These are phyloP conservation scores for zebrafish (Danio rerio) DNA, from an alignment of 2,113 vertebrate genomes.

Conservation along the genomic window GRCz12tu NC_133198.1:36638501-36639000, in stretches of 20 bases:
- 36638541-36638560: neutral
- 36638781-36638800: neutral
- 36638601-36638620: neutral
- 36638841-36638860: no score
- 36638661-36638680: constrained; percentile 55
- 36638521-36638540: neutral
- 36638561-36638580: neutral
- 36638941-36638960: no score
- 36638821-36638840: no score
- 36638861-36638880: no score
- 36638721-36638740: neutral
- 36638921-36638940: no score
- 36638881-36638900: no score
- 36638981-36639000: no score
- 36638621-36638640: neutral
- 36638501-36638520: constrained; percentile 48
- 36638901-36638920: no score
- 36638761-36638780: neutral
- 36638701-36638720: constrained; percentile 57
- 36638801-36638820: no score
- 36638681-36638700: constrained; percentile 51
- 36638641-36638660: constrained; percentile 24
- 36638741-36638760: constrained; percentile 41
- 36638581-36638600: neutral
- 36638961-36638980: no score